Evolutionary conservation across 2,113 vertebrate genomes (phyloP), one percentile per base, ranked within the genome.

Genomic region (Polypterus bichir): DNA sequence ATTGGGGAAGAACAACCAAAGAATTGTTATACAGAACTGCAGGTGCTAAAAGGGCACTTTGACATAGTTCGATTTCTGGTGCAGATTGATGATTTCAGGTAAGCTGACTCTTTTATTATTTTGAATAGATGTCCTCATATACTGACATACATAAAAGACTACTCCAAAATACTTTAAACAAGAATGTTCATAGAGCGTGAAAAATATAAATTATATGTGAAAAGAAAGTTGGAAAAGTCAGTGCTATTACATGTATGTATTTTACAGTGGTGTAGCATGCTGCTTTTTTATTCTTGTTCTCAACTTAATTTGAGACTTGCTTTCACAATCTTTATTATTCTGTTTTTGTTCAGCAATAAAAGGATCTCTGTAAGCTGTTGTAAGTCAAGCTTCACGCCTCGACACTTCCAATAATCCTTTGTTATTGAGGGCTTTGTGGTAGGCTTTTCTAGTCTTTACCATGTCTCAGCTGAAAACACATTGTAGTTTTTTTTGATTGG

Each of bases 11-110:
- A 97, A 66, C 96, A 98, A 74, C 84, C 87, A 70, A 92, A 88
- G 78, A 98, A 97, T 79, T 87, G 88, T 63, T 97, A 96, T 71
- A 97, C 93, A 6, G 94, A 98, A 62, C 88, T 98, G 69, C 88
- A 93, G 74, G 93, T 94, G 59, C 80, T 97, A 77, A 95, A 90
- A 86, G 91, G 88, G 70, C 93, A 98, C 82, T 91, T 86, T 75
- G 96, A 97, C 75, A 98, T 97, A 71, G 92, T 97, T 66, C 87
- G 96, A 68, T 98, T 95, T 86, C 84, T 98, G 73, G 89, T 96
- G 66, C 89, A 87, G 81, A 87, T 98, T 82, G 94, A 98, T 89
- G 88, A 90, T 66, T 85, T 63, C 83, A 94, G 95, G 95, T 98
- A 84, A 85, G 88, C 71, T 64, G 61, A 69, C 68, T 67, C 69